These are phyloP conservation scores for Spodoptera picta DNA, from an alignment of 2,888 invertebrate genomes.

Conservation along the genomic window DNA sequence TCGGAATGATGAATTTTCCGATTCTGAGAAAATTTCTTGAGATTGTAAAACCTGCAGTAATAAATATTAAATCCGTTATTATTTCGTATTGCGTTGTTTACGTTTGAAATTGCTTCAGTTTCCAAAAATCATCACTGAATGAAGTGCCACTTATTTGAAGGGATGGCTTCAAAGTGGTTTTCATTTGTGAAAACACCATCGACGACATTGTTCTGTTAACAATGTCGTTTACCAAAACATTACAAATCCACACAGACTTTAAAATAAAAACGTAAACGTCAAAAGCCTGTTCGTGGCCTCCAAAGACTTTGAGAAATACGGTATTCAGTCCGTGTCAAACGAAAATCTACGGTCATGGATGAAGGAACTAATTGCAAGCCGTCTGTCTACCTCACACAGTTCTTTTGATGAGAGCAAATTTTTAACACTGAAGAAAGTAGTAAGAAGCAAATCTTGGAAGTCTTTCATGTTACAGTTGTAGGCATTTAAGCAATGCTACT, in stretches of 20 bases:
- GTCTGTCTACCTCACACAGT: neutral
- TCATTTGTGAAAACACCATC: too few species aligned
- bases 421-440: conserved; percentile 3
- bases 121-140: too few species aligned
- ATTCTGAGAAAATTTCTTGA: neutral
- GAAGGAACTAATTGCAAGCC: conserved; percentile 14
- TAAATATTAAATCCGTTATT: too few species aligned
- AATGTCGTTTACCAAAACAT: too few species aligned
- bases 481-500: neutral
- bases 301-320: conserved; percentile 5
- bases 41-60: neutral
- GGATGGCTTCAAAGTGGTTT: too few species aligned
- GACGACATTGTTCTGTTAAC: too few species aligned
- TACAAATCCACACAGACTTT: too few species aligned
- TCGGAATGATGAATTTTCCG: neutral
- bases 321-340: neutral
- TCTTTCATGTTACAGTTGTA: conserved; percentile 9
- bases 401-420: conserved; percentile 11
- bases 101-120: too few species aligned
- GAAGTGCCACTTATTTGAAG: too few species aligned
- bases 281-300: neutral
- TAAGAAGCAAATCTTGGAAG: conserved; percentile 7
- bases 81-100: too few species aligned
- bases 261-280: neutral
- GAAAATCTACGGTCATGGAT: conserved; percentile 11